Conservation (phyloP, 2,113 vertebrate genomes). For the Apistogramma diplotaenia region DNA sequence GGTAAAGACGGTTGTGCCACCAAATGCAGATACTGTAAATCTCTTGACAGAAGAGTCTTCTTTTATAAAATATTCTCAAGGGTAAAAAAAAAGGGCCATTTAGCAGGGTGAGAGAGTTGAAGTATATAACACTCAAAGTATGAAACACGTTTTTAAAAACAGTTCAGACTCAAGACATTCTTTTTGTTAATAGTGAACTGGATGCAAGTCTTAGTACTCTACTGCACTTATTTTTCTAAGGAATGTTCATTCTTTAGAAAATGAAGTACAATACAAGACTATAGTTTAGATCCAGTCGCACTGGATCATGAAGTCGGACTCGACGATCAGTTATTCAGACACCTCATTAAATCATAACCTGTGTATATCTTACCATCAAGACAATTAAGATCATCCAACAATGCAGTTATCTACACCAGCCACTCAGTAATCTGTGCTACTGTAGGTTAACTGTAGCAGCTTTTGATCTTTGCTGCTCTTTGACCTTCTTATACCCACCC, state of each 20-base stretch:
- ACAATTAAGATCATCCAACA: neutral
- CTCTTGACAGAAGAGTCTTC: constrained; percentile 26
- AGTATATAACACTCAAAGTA: constrained; percentile 2
- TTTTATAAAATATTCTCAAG: constrained; percentile 45
- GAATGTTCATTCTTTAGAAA: neutral
- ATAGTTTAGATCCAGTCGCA: neutral
- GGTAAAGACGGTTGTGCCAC: neutral
- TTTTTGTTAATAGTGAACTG: neutral
- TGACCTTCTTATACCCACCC: neutral
- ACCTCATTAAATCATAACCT: neutral
- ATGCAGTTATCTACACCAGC: neutral
- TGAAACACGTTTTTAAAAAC: neutral
- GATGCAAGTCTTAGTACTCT: neutral
- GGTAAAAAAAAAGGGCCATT: constrained; percentile 39
- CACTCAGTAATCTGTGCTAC: neutral
- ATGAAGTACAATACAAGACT: no score
- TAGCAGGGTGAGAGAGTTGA: neutral
- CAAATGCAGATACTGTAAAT: neutral
- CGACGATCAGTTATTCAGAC: neutral
- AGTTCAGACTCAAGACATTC: neutral
- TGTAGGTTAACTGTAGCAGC: neutral
- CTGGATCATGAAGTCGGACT: no score
- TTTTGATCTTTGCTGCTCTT: neutral
- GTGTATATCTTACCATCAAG: neutral
- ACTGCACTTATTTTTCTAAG: neutral